Conservation (phyloP, 2,888 invertebrate species). For the Tortrix viridana region DNA sequence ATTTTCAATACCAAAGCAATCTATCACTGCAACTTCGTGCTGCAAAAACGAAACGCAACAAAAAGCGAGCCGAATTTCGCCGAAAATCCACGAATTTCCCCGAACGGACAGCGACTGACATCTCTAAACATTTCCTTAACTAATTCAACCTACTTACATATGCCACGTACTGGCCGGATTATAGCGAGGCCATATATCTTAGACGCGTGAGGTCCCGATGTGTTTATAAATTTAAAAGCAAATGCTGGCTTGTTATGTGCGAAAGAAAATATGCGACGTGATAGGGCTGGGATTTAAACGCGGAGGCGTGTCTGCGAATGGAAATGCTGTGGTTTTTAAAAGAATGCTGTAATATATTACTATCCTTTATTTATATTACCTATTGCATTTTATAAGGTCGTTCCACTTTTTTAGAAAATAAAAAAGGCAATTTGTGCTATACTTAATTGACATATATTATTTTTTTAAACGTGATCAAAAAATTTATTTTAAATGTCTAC, state of each 20-base stretch:
- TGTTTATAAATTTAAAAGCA: constrained; percentile 44
- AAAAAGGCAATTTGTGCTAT: too few species aligned
- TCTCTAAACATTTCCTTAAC: constrained; percentile 54
- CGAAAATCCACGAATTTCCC: constrained; percentile 45
- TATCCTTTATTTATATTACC: too few species aligned
- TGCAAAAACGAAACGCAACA: constrained; percentile 10
- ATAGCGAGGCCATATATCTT: constrained; percentile 63
- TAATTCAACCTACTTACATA: constrained; percentile 62
- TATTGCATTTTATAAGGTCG: too few species aligned
- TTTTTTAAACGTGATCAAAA: too few species aligned
- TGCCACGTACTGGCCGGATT: constrained; percentile 57
- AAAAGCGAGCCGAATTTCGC: constrained; percentile 20
- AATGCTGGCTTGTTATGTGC: constrained; percentile 27
- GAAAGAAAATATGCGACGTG: constrained; percentile 46
- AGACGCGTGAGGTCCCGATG: constrained; percentile 51
- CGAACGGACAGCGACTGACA: constrained; percentile 19
- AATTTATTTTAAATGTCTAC: too few species aligned
- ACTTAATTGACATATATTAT: too few species aligned
- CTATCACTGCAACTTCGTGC: constrained; percentile 17
- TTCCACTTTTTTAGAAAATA: too few species aligned
- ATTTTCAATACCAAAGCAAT: constrained; percentile 7
- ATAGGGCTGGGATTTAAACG: constrained; percentile 31
- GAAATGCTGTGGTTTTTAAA: background rate
- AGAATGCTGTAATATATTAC: too few species aligned
- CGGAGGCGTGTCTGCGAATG: constrained; percentile 1